Percentiles rank a stretch among this genome's conserved stretches.
These are phyloP conservation scores for Schizaphis graminum DNA, from an alignment of 2,888 invertebrate genomes.

Conservation along the genomic window DNA sequence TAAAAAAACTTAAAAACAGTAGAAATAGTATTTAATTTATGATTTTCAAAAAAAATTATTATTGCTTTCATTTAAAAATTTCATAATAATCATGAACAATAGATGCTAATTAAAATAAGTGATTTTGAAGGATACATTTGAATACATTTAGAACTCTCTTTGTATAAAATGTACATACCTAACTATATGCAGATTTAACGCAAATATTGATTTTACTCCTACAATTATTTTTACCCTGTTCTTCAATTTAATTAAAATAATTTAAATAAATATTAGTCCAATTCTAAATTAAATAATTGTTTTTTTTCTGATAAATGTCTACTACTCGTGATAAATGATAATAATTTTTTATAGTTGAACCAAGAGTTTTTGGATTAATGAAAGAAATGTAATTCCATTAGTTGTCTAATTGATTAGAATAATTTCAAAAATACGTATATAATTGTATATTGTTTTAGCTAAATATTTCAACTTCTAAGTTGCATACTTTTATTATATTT, in stretches of 20 bases:
- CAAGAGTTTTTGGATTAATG: neutral
- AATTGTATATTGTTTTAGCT: neutral
- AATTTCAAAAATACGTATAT: neutral
- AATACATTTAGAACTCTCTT: neutral
- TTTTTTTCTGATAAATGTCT: neutral
- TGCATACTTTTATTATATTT: neutral
- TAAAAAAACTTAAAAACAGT: neutral
- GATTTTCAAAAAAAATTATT: neutral
- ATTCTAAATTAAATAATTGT: neutral
- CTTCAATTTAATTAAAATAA: neutral
- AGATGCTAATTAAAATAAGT: constrained; percentile 2
- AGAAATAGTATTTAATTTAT: neutral
- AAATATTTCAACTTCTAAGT: neutral
- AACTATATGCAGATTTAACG: neutral
- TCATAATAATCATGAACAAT: neutral
- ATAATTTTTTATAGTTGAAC: neutral
- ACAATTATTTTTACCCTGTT: neutral
- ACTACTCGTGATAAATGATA: neutral
- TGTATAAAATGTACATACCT: neutral
- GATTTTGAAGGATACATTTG: neutral
- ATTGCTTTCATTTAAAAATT: neutral
- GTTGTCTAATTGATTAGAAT: neutral
- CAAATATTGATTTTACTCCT: neutral
- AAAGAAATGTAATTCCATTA: neutral
- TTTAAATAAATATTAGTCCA: neutral